Percentiles rank a stretch among this genome's conserved stretches.
Evolutionary conservation across 2,113 vertebrate species (phyloP).

Genomic region (Himantopus leucocephalus): DNA sequence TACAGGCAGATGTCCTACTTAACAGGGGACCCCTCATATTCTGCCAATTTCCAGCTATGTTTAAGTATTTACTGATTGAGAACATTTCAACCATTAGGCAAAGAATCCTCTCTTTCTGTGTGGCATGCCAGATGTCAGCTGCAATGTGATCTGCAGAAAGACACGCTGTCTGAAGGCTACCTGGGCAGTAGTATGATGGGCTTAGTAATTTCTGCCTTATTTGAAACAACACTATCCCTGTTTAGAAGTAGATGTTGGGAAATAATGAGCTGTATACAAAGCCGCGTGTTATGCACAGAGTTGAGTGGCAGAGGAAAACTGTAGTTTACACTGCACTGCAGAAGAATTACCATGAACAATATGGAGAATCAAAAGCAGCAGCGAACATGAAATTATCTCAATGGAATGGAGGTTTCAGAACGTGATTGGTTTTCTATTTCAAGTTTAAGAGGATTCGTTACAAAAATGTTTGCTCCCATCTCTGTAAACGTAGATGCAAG

Average conservation of each 20-base stretch:
- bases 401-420: not conserved
- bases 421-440: not conserved
- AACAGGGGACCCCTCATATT: conserved; percentile 7
- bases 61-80: not conserved
- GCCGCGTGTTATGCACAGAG: fast-evolving
- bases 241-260: not conserved
- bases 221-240: not conserved
- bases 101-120: not conserved
- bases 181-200: not conserved
- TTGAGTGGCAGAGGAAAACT: not conserved
- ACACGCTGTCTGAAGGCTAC: not conserved
- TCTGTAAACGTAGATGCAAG: not conserved
- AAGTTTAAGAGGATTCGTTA: not conserved
- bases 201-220: not conserved
- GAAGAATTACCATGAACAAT: not conserved
- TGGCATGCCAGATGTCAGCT: not conserved
- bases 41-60: conserved; percentile 16
- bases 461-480: not conserved
- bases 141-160: not conserved
- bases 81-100: not conserved
- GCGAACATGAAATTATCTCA: not conserved
- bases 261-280: not conserved
- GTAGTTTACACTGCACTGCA: not conserved
- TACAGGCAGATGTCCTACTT: not conserved
- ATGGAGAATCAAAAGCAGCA: not conserved